These are phyloP conservation scores for Clarias gariepinus DNA, from an alignment of 2,113 vertebrate genomes.

Conservation along the genomic window DNA sequence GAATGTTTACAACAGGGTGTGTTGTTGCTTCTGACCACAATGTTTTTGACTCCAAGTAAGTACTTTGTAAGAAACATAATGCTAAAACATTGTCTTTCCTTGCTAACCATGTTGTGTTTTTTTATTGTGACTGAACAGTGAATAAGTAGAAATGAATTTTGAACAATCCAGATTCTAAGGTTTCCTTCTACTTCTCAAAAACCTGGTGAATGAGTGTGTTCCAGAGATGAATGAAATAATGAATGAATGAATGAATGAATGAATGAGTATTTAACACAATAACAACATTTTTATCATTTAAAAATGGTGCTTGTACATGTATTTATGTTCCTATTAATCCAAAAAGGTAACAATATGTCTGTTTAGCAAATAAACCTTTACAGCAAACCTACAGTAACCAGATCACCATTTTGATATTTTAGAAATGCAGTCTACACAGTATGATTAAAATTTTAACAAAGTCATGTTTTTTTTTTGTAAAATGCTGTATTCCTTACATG, in stretches of 20 bases:
- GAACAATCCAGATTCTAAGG: background rate
- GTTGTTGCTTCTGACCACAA: background rate
- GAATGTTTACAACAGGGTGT: constrained; percentile 8
- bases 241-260: too few relatives aligned
- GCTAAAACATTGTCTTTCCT: background rate
- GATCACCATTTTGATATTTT: background rate
- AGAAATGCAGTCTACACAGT: background rate
- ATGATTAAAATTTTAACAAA: background rate
- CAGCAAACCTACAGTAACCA: background rate
- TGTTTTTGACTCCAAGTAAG: background rate
- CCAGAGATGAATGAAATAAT: background rate
- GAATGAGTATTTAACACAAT: background rate
- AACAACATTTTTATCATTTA: background rate
- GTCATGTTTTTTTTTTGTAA: background rate
- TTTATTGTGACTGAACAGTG: background rate
- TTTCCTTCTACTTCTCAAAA: background rate
- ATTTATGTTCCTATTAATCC: background rate
- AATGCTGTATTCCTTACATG: background rate
- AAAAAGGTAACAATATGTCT: background rate
- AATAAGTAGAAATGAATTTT: background rate
- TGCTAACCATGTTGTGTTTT: background rate
- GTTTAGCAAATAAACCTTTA: background rate
- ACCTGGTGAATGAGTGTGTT: background rate
- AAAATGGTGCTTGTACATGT: background rate
- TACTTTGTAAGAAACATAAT: background rate